These are phyloP conservation scores for Opisthocomus hoazin DNA, from an alignment of 2,113 vertebrate species.

Conservation along the genomic window DNA sequence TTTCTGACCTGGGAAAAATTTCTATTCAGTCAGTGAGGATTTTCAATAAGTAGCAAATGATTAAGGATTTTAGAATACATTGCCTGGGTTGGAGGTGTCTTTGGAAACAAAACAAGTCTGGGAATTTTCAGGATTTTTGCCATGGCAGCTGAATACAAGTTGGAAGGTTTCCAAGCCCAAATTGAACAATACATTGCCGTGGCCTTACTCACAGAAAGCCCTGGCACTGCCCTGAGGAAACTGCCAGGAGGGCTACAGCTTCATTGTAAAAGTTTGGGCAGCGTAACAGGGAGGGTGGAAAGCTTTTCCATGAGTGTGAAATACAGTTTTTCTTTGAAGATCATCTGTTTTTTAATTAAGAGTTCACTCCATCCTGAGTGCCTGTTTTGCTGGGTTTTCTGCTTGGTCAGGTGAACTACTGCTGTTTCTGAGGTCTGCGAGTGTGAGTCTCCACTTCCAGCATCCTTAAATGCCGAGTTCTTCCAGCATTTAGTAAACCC, in stretches of 20 bases:
- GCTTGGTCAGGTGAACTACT: not conserved
- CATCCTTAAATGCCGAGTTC: not conserved
- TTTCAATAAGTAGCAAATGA: slow-evolving; percentile 1
- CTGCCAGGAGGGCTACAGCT: not conserved
- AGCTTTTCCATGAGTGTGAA: not conserved
- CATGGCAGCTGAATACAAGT: not conserved
- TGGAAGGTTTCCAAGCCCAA: not conserved
- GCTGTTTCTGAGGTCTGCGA: not conserved
- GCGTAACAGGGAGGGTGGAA: not conserved
- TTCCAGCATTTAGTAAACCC: not conserved
- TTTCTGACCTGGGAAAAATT: not conserved
- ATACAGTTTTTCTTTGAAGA: not conserved
- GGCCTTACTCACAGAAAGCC: not conserved
- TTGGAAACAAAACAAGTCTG: slow-evolving; percentile 14
- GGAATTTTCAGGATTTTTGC: not conserved
- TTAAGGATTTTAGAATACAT: slow-evolving; percentile 12
- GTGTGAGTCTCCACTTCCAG: not conserved
- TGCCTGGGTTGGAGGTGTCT: not conserved
- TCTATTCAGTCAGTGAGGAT: not conserved
- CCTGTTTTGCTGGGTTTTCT: not conserved
- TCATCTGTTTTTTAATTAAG: not conserved
- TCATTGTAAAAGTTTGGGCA: not conserved
- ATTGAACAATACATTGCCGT: not conserved
- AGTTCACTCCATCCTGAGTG: not conserved
- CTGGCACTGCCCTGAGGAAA: not conserved